Percentiles rank a stretch among this genome's conserved stretches.
These are phyloP conservation scores for Nephrotoma appendiculata DNA, from an alignment of 2,888 invertebrate species.

Conservation along the genomic window DNA sequence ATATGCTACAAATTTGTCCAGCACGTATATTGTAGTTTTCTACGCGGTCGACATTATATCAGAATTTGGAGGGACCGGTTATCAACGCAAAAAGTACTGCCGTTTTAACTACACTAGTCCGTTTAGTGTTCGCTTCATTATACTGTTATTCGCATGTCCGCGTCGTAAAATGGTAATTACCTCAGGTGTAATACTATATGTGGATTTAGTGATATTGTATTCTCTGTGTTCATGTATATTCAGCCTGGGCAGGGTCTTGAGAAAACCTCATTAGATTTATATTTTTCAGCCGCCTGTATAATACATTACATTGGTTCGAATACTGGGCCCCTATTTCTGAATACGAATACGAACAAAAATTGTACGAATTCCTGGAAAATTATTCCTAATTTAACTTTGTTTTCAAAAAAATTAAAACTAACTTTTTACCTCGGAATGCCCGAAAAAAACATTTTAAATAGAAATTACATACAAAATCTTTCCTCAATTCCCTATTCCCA, in stretches of 20 bases:
- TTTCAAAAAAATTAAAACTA: no score
- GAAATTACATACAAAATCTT: no score
- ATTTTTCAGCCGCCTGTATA: slow-evolving; percentile 36
- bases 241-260: slow-evolving; percentile 22
- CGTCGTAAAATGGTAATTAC: slow-evolving; percentile 48
- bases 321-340: no score
- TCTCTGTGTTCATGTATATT: slow-evolving; percentile 38
- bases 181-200: slow-evolving; percentile 56
- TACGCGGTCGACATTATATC: slow-evolving; percentile 61
- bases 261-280: slow-evolving; percentile 23
- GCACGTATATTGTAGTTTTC: slow-evolving; percentile 63
- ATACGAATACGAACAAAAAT: no score
- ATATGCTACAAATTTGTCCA: slow-evolving; percentile 57
- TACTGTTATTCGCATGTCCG: slow-evolving; percentile 50
- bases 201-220: slow-evolving; percentile 43
- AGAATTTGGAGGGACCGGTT: slow-evolving; percentile 36
- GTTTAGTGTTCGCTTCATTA: slow-evolving; percentile 47
- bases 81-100: slow-evolving; percentile 41
- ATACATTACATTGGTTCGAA: slow-evolving; percentile 59
- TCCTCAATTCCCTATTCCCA: no score
- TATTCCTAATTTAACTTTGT: no score
- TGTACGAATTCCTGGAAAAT: no score
- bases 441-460: no score
- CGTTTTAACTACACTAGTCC: slow-evolving; percentile 50
- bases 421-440: no score